Evolutionary conservation across 2,797 vertebrate genomes (phyloP).

Genomic region (Gallinago solitaria): DNA sequence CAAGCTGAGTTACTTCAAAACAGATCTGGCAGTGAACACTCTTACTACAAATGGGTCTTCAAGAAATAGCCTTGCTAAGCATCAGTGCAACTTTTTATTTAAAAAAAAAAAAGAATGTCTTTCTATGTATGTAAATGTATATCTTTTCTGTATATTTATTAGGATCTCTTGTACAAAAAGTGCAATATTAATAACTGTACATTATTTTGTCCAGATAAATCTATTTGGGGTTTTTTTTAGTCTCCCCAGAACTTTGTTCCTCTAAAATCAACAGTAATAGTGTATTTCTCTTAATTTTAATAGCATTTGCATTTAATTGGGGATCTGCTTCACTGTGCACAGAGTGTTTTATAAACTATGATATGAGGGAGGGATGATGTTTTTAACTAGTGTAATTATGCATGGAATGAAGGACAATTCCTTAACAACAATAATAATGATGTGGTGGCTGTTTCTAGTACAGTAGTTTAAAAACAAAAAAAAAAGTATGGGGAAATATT

Average conservation of each 20-base stretch:
- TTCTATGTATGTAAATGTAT: slow-evolving; percentile 78
- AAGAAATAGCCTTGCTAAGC: slow-evolving; percentile 71
- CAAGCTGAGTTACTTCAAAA: not conserved
- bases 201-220: slow-evolving; percentile 79
- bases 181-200: slow-evolving; percentile 86
- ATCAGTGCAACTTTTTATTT: slow-evolving; percentile 74
- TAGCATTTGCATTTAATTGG: slow-evolving; percentile 65
- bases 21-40: not conserved
- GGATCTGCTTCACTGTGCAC: slow-evolving; percentile 56
- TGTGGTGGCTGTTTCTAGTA: slow-evolving; percentile 17
- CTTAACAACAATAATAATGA: not conserved
- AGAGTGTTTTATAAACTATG: slow-evolving; percentile 42
- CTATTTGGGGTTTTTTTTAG: slow-evolving; percentile 53
- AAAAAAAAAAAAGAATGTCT: slow-evolving; percentile 75
- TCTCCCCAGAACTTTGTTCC: slow-evolving; percentile 70
- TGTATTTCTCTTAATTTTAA: slow-evolving; percentile 60
- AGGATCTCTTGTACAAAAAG: slow-evolving; percentile 85
- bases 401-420: slow-evolving; percentile 34
- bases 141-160: slow-evolving; percentile 94
- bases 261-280: slow-evolving; percentile 53
- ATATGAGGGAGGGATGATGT: not conserved
- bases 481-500: not conserved
- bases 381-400: slow-evolving; percentile 40
- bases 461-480: slow-evolving; percentile 22
- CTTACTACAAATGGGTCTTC: slow-evolving; percentile 61